Conservation (phyloP, 23 tunicate species). For the Trididemnum nubilum region DNA sequence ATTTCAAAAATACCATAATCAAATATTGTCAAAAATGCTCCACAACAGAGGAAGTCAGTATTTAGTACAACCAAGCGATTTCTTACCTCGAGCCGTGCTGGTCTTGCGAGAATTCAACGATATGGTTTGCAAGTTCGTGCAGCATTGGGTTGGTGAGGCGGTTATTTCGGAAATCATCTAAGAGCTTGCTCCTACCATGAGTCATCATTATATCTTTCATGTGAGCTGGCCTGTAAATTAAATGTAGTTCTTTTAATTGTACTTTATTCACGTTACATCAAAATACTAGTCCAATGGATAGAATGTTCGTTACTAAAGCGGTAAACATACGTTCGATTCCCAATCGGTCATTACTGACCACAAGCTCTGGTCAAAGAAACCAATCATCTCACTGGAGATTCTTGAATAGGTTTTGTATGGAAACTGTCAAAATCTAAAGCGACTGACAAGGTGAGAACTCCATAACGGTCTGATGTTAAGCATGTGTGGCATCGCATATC, state of each 20-base stretch:
- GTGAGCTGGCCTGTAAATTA: conserved; percentile 42
- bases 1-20: no score
- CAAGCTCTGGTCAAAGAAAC: neutral
- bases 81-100: conserved; percentile 99
- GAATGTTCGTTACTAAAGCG: no score
- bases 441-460: no score
- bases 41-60: no score
- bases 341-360: neutral
- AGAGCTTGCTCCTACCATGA: conserved; percentile 79
- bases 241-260: neutral
- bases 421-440: no score
- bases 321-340: no score
- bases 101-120: conserved; percentile 98
- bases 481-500: no score
- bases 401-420: no score
- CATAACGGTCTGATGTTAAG: no score
- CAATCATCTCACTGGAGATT: neutral
- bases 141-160: conserved; percentile 91
- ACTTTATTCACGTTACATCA: neutral
- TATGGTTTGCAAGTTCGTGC: conserved; percentile 86
- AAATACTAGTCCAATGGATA: neutral
- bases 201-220: conserved; percentile 55
- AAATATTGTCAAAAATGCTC: no score
- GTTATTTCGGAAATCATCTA: conserved; percentile 99
- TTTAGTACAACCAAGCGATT: no score